Base-by-base conservation (phyloP, 2,113 vertebrate species). In the Columba janthina region DNA sequence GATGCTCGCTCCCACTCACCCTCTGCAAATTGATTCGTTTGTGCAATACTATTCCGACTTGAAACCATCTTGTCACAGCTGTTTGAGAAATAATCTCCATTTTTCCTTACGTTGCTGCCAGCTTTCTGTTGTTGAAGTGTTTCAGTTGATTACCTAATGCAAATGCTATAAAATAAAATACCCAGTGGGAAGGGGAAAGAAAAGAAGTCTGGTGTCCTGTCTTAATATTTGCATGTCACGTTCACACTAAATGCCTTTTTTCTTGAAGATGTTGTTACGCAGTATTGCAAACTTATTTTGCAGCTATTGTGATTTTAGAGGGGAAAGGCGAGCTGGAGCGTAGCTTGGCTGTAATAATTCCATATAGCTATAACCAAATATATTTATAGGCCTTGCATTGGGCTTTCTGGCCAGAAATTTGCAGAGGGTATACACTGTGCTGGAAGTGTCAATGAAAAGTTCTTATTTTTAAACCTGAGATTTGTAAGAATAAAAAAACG, bases 151-250 rank as follows among this genome's bases (percentile, higher is more conserved):
- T 97, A 97, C 96, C 96, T 98, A 96, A 97, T 96, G 96, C 93
- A 98, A 97, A 97, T 97, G 92, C 97, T 98, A 90, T 93, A 97
- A 97, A 98, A 98, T 98, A 98, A 98, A 97, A 97, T 77, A 96
- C 89, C 92, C 96, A 94, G 67, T 95, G 97, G 97, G 98, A 97
- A 97, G 85, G 97, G 96, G 85, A 76, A 93, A 85, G 88, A 94
- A 96, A 96, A 93, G 67, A 81, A 92, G 90, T 94, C 77, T 95
- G 75, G 90, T 97, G 97, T 97, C 96, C 96, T 98, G 93, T 96
- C 84, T 93, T 97, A 93, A 77, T 98, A 94, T 94, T 91, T 97
- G 77, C 93, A 75, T 76, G 65, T 53, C 74, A 53, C 72, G 46
- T 92, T 92, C 79, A 71, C 26, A 28, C 38, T 40, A 60, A 67